These are phyloP conservation scores for Brachionus sp. DNA, from an alignment of 1,140 invertebrate species.

Conservation along the genomic window DNA sequence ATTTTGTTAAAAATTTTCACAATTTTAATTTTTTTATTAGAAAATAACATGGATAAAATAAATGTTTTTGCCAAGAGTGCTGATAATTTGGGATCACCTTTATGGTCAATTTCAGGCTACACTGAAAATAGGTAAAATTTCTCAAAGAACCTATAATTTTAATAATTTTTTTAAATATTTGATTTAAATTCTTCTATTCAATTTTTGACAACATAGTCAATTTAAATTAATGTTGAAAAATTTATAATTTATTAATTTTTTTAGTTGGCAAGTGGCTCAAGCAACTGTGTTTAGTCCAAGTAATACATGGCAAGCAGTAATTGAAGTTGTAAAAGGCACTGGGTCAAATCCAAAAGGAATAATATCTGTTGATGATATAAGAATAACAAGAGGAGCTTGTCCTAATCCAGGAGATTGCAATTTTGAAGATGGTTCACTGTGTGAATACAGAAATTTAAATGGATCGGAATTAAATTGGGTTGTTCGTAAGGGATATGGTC, in stretches of 20 bases:
- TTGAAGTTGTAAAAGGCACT: slow-evolving; percentile 9
- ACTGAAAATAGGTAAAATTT: not conserved
- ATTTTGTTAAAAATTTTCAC: not conserved
- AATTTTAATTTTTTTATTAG: not conserved
- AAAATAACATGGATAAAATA: slow-evolving; percentile 13
- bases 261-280: slow-evolving; percentile 29
- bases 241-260: too few species aligned
- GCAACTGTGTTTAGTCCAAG: not conserved
- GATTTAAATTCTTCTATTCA: not conserved
- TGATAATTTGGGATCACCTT: slow-evolving; percentile 14
- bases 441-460: not conserved
- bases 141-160: not conserved
- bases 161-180: not conserved
- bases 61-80: slow-evolving; percentile 1
- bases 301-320: slow-evolving; percentile 33
- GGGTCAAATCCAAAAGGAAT: not conserved
- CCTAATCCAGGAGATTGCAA: slow-evolving; percentile 34
- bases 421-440: slow-evolving; percentile 31
- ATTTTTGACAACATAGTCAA: too few species aligned
- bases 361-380: slow-evolving; percentile 40
- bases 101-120: not conserved
- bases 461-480: not conserved
- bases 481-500: slow-evolving; percentile 14
- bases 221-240: too few species aligned
- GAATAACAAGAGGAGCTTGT: slow-evolving; percentile 28